Evolutionary conservation across 2,113 vertebrate genomes (phyloP).

Genomic region (Halcyon senegalensis): DNA sequence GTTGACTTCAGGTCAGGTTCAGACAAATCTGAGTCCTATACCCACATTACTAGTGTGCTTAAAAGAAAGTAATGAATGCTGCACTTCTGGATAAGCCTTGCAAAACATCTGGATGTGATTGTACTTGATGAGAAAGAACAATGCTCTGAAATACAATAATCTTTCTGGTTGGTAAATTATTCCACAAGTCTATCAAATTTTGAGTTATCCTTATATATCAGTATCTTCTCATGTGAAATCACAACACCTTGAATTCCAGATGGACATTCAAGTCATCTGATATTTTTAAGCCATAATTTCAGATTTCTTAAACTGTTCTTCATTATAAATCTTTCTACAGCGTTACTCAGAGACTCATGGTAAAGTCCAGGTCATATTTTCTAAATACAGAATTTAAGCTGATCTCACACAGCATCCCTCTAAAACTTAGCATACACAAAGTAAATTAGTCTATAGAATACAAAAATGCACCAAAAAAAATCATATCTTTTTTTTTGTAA

Average conservation of each 20-base stretch:
- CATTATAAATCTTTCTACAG: neutral
- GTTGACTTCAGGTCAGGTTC: neutral
- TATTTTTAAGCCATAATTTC: constrained; percentile 54
- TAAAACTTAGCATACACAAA: neutral
- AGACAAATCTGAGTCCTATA: constrained; percentile 21
- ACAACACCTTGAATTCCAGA: constrained; percentile 38
- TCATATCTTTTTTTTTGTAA: neutral
- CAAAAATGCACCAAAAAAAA: neutral
- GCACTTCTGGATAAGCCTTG: constrained; percentile 6
- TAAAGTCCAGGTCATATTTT: neutral
- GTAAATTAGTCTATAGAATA: neutral
- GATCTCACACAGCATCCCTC: neutral
- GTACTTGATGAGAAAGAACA: constrained; percentile 24
- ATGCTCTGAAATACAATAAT: constrained; percentile 28
- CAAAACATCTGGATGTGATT: constrained; percentile 34
- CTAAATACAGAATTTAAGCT: neutral
- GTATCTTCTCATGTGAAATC: constrained; percentile 10
- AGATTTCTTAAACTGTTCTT: constrained; percentile 36
- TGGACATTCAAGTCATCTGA: constrained; percentile 36
- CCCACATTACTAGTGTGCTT: constrained; percentile 24
- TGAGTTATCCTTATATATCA: constrained; percentile 32
- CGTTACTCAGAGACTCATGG: neutral
- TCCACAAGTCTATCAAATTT: constrained; percentile 24
- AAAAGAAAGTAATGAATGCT: constrained; percentile 41
- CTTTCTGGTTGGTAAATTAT: constrained; percentile 54